Evolutionary conservation across 2,113 vertebrate genomes (phyloP).

Genomic region (Natator depressus): DNA sequence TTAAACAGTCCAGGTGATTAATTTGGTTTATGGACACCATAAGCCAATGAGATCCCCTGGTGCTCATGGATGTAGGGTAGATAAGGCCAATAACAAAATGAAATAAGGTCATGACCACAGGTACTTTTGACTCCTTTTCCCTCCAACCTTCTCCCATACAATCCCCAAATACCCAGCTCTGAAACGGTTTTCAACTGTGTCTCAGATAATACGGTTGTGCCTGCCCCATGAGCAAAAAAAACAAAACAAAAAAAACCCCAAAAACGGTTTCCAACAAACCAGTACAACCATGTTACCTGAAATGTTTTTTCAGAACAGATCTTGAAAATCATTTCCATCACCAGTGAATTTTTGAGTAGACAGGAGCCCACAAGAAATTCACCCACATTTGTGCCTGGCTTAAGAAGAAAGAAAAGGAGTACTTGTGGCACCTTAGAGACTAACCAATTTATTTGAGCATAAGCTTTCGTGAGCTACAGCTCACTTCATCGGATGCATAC

Average conservation of each 20-base stretch:
- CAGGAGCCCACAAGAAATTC: neutral
- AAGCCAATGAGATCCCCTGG: neutral
- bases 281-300: neutral
- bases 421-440: too few relatives aligned
- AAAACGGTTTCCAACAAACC: neutral
- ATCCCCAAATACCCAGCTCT: neutral
- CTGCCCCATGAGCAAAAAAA: neutral
- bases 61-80: neutral
- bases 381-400: neutral
- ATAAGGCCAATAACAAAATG: neutral
- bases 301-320: neutral
- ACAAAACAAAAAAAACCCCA: neutral
- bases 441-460: too few relatives aligned
- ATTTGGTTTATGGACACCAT: too few relatives aligned
- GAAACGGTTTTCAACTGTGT: neutral
- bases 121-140: neutral
- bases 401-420: neutral
- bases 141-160: neutral
- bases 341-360: neutral
- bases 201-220: neutral
- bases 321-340: neutral
- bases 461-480: too few relatives aligned
- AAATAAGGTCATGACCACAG: neutral
- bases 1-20: neutral
- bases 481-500: too few relatives aligned